Evolutionary conservation across 2,888 invertebrate genomes (phyloP), one percentile per base, ranked within the genome.

Genomic region (Lepas anatifera): DNA sequence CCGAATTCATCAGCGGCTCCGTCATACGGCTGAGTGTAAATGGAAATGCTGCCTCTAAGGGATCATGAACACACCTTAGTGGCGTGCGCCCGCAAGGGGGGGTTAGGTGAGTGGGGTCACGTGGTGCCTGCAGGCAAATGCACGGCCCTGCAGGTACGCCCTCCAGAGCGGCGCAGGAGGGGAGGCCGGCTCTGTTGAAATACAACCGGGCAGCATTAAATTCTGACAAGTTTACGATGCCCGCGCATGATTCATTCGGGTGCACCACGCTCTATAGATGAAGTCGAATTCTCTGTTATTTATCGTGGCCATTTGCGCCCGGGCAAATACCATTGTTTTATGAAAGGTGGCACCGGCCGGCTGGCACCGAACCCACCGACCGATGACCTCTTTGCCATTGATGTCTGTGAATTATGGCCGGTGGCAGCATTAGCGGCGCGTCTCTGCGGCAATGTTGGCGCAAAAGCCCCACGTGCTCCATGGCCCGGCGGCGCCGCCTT

Each of bases 241-340:
- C 22, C 32, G 25, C 2, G 35, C 32, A 25, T 58, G 58, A 58
- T 58, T 58, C 35, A 58, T 58, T 58, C 35, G 58, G 35, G 58
- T 35, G 32, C 58, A 32, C 35, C 58, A 58, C 58, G 58, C 58
- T 58, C 58, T 35, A 35, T 18, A 58, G 58, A 58, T 35, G 58
- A 35, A 58, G 58, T 58, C 58, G 35, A 58, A 58, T 32, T 58
- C 58, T 18, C 16, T 22, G 35, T 35, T 22, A 58, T 58, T 58
- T 58, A 58, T 58, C 58, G 58, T 8, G 58, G 22, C 58, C 58
- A 58, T 58, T 58, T 32, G 58, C 58, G 58, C 58, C 11, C 58
- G 22, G 58, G 58, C 58, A 58, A 58, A 58, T 35, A 58, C 32
- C 25, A 58, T 58, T 58, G 58, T 58, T 58, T 58, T 58, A 58